phyloP scores from a whole-genome alignment of 2,113 vertebrate genomes.

The Rhadina sibilatrix region DNA sequence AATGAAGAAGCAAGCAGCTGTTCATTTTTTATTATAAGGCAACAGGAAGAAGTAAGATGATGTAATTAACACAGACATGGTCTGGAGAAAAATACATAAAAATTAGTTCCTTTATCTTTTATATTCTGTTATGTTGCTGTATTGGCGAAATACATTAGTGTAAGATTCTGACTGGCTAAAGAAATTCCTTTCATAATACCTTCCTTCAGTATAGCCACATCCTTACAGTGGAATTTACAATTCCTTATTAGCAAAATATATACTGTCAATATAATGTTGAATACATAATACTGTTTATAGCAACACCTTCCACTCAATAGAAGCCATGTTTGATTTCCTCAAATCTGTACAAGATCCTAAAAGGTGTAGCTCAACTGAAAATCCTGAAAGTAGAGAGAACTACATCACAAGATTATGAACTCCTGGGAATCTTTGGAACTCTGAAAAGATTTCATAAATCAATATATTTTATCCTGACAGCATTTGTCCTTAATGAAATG shows the following conservation, averaged over 20 bases:
- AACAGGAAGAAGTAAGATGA: accelerated
- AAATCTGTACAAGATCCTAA: neutral
- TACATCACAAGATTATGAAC: neutral
- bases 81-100: neutral
- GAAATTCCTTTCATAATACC: neutral
- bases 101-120: neutral
- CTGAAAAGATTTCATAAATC: neutral
- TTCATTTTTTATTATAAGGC: neutral
- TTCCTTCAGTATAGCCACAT: neutral
- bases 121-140: neutral
- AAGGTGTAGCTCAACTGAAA: neutral
- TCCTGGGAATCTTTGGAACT: neutral
- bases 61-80: neutral
- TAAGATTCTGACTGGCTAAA: neutral
- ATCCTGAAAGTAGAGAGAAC: neutral
- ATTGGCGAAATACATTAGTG: neutral
- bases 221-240: neutral
- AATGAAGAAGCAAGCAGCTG: neutral
- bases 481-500: neutral
- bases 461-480: neutral
- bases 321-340: neutral
- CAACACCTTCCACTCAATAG: neutral
- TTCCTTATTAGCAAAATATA: neutral
- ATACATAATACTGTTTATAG: neutral
- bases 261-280: neutral